Base-by-base conservation (phyloP, 2,888 invertebrate genomes). In the Catocala nupta region DNA sequence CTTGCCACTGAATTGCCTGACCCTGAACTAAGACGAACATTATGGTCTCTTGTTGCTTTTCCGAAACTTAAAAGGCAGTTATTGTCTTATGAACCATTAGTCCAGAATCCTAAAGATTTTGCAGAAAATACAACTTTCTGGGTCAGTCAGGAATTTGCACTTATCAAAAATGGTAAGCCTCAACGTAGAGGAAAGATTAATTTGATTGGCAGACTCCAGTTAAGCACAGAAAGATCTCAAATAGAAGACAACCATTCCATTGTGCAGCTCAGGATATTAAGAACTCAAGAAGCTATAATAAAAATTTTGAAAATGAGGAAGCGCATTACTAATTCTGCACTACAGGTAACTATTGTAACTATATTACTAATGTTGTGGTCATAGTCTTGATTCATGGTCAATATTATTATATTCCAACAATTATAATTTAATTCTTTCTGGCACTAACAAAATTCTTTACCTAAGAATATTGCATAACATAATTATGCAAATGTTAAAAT, bases 231-330 rank as follows among this genome's bases (percentile, higher is more conserved):
- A 90, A 95, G 98, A 76, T 98, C 98, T 73, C 98, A 98, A 90
- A 97, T 99, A 86, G 99, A 99, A 91, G 99, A 99, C 90, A 99
- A 99, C 92, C 99, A 99, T 91, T 99, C 99, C 62, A 99, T 99
- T 86, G 98, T 99, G 69, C 99, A 99, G 89, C 95, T 99, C 59
- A 96, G 99, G 86, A 99, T 99, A 89, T 95, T 99, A 75, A 95
- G 99, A 81, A 96, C 96, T 12, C 96, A 99, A 96, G 99, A 99
- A 94, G 99, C 99, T 34, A 99, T 99, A 71, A 99, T 99, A 74
- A 99, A 99, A 94, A 99, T 99, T 69, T 95, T 99, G 91, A 99
- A 99, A 93, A 99, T 99, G 98, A 95, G 99, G 68, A 99, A 99
- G 89, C 96, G 96, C 68, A 97, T 99, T 70, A 97, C 97, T 53